Evolutionary conservation across 1,140 invertebrate species (phyloP), one percentile per base, ranked within the genome.

Genomic region (Drosophila nasuta): DNA sequence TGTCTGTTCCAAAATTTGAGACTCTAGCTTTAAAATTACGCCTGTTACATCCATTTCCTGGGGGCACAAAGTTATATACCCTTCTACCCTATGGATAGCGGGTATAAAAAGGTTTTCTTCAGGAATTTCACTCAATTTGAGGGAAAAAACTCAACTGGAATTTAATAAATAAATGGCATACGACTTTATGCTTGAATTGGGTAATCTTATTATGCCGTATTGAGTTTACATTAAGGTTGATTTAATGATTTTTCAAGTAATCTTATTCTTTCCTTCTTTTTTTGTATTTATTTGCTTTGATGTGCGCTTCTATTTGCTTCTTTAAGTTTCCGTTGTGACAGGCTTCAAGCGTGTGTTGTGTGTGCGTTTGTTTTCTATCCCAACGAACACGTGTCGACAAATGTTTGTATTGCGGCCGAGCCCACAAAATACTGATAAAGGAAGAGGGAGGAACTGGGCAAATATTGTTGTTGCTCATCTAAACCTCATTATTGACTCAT

Each of bases 401-500:
- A 11, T 79, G 76, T 83, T 77, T 65, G 49, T 70, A 54, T 62
- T 62, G 25, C 35, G 33, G 8, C 30, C 7, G 30, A 38, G 56
- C 57, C 38, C 60, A 38, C 75, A 20, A 64, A 25, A 25, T 25
- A 25, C 20, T 25, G 20, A 25, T 25, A 25, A 38, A 38, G 35
- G 35, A 8, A 38, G 8, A 72, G 2, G n/a, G n/a, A 5, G 41
- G 13, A 7, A 13, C 60, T 58, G 28, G 67, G 49, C 77, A 85
- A 81, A 85, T 75, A 81, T 58, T 60, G 66, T 65, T 68, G 58
- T 33, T 64, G 77, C 74, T 82, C 74, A 81, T 85, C 82, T 72
- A 72, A 79, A 72, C 77, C 82, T 79, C 82, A 82, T 87, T 87
- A 87, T 87, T 82, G 82, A 87, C 82, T 82, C 82, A 79, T 87